Evolutionary conservation across 2,888 invertebrate species (phyloP).

Genomic region (Perizoma affinitatum): DNA sequence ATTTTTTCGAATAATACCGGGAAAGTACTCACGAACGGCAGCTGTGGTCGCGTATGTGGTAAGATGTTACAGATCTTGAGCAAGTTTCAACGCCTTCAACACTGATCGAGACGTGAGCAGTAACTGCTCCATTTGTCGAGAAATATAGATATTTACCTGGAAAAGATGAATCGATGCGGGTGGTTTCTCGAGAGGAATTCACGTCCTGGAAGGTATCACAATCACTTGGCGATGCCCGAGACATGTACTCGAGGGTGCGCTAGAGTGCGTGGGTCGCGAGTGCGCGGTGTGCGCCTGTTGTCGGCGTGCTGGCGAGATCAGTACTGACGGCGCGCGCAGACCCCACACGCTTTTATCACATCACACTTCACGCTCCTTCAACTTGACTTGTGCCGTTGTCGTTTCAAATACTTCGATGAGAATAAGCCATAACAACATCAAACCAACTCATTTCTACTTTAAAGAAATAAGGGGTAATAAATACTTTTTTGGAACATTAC

Average conservation of each 20-base stretch:
- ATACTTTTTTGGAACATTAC: no score
- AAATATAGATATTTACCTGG: conserved; percentile 59
- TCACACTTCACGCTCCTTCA: conserved; percentile 73
- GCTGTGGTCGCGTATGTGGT: conserved; percentile 34
- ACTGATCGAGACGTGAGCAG: conserved; percentile 57
- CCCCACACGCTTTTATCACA: conserved; percentile 75
- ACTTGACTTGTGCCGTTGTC: conserved; percentile 66
- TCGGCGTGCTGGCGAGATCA: conserved; percentile 62
- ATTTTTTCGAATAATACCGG: conserved; percentile 30
- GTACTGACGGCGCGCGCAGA: conserved; percentile 77
- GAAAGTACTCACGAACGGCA: conserved; percentile 27
- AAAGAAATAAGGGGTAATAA: no score
- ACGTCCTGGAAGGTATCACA: conserved; percentile 64
- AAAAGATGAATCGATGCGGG: conserved; percentile 48
- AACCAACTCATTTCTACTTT: neutral
- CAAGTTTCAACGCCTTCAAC: conserved; percentile 60
- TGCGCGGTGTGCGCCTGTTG: conserved; percentile 60
- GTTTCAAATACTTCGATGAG: neutral
- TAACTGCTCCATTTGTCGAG: conserved; percentile 11
- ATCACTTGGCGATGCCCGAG: conserved; percentile 53
- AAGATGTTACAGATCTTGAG: conserved; percentile 33
- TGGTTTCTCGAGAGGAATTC: conserved; percentile 49
- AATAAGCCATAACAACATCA: neutral
- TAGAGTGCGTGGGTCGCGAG: conserved; percentile 54
- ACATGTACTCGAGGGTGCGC: conserved; percentile 51